These are phyloP conservation scores for Eupithecia exiguata DNA, from an alignment of 2,888 invertebrate species.

Conservation along the genomic window DNA sequence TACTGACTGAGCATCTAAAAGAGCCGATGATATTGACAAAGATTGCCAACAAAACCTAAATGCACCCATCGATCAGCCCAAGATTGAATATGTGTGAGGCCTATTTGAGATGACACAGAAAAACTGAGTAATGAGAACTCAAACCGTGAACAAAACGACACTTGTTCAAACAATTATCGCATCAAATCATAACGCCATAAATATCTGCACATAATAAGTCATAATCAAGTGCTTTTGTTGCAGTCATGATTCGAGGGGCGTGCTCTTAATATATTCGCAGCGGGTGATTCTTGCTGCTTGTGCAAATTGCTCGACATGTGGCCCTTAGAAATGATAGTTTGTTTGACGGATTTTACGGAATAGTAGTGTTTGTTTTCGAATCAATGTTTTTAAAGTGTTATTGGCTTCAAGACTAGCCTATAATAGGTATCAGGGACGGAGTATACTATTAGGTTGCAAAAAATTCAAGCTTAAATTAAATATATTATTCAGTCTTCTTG, in stretches of 20 bases:
- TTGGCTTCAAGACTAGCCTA: neutral
- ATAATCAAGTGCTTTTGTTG: slow-evolving; percentile 78
- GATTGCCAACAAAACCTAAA: neutral
- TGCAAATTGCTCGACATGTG: slow-evolving; percentile 81
- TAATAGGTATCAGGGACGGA: neutral
- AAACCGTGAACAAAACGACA: slow-evolving; percentile 30
- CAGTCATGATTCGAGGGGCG: slow-evolving; percentile 75
- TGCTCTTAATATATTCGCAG: slow-evolving; percentile 75
- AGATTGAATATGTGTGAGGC: too few species aligned
- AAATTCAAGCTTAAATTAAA: neutral
- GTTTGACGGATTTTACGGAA: slow-evolving; percentile 37
- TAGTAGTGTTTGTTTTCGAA: neutral
- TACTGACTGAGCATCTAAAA: neutral
- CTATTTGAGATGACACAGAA: neutral
- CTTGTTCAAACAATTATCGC: slow-evolving; percentile 41
- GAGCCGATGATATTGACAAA: neutral
- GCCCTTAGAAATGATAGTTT: slow-evolving; percentile 42
- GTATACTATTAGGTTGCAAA: neutral
- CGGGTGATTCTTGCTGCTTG: slow-evolving; percentile 67
- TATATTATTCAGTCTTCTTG: neutral
- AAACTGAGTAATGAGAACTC: neutral
- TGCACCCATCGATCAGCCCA: too few species aligned
- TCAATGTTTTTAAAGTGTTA: neutral
- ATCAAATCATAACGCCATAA: slow-evolving; percentile 39
- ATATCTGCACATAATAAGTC: slow-evolving; percentile 59